These are phyloP conservation scores for Meiosimyza decipiens DNA, from an alignment of 2,888 invertebrate genomes.

Conservation along the genomic window DNA sequence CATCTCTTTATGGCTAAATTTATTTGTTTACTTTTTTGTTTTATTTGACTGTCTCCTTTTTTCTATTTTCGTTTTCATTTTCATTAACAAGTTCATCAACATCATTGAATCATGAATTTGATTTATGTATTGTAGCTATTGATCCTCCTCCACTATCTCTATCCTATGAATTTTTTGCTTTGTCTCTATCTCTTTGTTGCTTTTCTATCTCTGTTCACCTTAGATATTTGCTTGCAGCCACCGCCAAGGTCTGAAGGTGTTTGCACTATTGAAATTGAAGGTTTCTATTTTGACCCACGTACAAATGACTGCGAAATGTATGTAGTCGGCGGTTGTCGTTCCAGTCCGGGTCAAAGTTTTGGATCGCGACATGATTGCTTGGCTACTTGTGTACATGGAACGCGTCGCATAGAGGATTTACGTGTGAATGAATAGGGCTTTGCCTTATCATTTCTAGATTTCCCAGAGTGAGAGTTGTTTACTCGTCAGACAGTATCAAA, in stretches of 20 bases:
- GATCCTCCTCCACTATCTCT: background rate
- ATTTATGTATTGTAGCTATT: background rate
- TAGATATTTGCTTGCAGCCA: constrained; percentile 58
- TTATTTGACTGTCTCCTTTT: constrained; percentile 4
- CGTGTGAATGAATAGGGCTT: constrained; percentile 51
- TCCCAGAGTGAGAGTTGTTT: too few species aligned
- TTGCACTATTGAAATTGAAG: constrained; percentile 63
- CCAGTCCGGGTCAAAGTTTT: constrained; percentile 61
- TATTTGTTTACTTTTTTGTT: constrained; percentile 20
- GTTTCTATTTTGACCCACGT: constrained; percentile 59
- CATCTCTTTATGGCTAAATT: background rate
- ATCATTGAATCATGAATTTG: background rate
- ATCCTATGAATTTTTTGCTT: background rate
- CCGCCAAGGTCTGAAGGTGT: constrained; percentile 60
- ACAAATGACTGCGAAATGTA: constrained; percentile 57
- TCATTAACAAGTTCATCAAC: constrained; percentile 29
- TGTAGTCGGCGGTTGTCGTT: constrained; percentile 59
- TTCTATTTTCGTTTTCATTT: background rate
- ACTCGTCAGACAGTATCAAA: too few species aligned
- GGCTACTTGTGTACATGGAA: constrained; percentile 57
- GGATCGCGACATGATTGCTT: constrained; percentile 59
- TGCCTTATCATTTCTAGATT: too few species aligned
- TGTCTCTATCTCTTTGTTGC: constrained; percentile 7
- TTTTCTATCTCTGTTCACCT: background rate
- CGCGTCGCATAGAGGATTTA: constrained; percentile 57